A percentile compares a stretch with the other conserved stretches of the same genome.
Conservation (phyloP, 1,140 invertebrate species). For the Heliconius eleuchia region DNA sequence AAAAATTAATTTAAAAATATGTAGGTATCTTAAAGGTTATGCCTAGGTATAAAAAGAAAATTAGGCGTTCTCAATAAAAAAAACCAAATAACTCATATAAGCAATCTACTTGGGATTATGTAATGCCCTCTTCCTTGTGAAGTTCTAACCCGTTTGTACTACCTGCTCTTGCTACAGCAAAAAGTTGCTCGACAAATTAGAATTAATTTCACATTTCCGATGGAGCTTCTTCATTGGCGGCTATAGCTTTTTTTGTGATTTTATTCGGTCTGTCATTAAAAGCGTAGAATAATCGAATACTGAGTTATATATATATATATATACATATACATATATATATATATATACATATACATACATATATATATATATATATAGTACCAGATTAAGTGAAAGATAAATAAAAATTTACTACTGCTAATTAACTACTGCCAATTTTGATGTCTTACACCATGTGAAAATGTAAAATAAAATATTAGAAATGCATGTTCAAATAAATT, state of each 20-base stretch:
- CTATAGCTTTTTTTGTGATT: conserved; percentile 21
- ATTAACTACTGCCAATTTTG: no score
- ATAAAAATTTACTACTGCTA: no score
- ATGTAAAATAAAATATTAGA: no score
- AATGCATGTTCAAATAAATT: background rate
- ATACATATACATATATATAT: no score
- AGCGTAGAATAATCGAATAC: background rate
- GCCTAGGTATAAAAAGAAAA: background rate
- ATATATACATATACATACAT: no score
- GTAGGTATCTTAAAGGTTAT: no score
- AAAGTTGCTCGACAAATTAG: conserved; percentile 68
- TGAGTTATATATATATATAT: background rate
- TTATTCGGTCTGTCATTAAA: background rate
- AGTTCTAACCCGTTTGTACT: conserved; percentile 70
- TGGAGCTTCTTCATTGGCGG: conserved; percentile 14
- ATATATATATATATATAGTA: no score
- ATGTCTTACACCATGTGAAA: no score
- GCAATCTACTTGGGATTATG: background rate
- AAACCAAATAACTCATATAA: background rate
- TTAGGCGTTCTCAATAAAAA: background rate
- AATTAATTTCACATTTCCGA: conserved; percentile 70
- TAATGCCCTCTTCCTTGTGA: background rate
- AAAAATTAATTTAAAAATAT: no score
- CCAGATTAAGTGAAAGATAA: no score
- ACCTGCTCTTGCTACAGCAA: conserved; percentile 63